Base-by-base conservation (phyloP, 2,888 invertebrate genomes). In the Eulithis testata region DNA sequence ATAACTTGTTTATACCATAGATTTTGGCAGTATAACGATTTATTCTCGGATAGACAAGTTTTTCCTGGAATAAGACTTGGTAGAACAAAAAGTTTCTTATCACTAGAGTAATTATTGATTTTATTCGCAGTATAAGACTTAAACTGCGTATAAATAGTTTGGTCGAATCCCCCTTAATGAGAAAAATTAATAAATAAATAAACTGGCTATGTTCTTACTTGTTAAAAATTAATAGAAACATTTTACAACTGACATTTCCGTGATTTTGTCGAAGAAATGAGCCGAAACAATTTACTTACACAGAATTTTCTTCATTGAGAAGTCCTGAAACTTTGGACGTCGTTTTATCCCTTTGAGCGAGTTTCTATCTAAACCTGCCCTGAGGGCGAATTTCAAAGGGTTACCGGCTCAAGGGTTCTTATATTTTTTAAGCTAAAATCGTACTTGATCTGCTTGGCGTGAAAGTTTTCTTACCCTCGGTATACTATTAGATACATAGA, bases 241-340 rank as follows among this genome's bases (percentile, higher is more conserved):
- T 7, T 12, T 61, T 63, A 66, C 62, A 69, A 60, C 58, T 63
- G 63, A 65, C 61, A 60, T 66, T 70, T 65, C 63, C 60, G 65
- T 68, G 56, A 69, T 68, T 68, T 66, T 68, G 49, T 64, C 66
- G 68, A 71, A 66, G 65, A 62, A 65, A 62, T 51, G 69, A 47
- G 55, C 61, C 68, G 69, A 66, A 73, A 71, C 73, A 73, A 73
- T 73, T 73, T 67, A 71, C 65, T 71, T 73, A 70, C 69, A 63
- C 63, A 57, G 68, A 68, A 65, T 69, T 71, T 73, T 68, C 63
- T 70, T 71, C 69, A 73, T 73, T 72, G 49, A 31, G 44, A 40
- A 44, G 58, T 14, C 63, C 62, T 64, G 40, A 67, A 68, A 70
- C 60, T 73, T 40, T 69, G 56, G 67, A 55, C 68, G 64, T 68